These are phyloP conservation scores for Scaptomyza flava DNA, from an alignment of 2,888 invertebrate species.

Conservation along the genomic window DNA sequence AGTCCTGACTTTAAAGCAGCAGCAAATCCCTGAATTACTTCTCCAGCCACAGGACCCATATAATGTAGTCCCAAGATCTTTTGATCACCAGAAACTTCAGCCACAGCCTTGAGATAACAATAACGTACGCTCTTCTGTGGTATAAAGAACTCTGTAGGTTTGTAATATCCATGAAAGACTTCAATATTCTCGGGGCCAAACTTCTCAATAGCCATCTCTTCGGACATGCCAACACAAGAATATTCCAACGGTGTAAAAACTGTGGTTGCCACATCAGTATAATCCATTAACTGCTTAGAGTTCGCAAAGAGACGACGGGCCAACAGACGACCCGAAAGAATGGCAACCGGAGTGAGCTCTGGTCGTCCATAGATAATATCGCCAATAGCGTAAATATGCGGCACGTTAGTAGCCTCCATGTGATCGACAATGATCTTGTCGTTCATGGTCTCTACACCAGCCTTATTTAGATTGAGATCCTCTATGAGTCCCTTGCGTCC, in stretches of 20 bases:
- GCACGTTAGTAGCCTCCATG: slow-evolving; percentile 92
- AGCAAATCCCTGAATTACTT: slow-evolving; percentile 96
- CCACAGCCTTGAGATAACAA: slow-evolving; percentile 95
- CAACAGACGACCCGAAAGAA: slow-evolving; percentile 93
- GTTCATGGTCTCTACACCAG: slow-evolving; percentile 88
- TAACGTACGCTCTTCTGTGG: slow-evolving; percentile 93
- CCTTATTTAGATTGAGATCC: slow-evolving; percentile 89
- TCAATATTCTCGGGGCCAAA: slow-evolving; percentile 92
- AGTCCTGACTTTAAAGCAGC: slow-evolving; percentile 93
- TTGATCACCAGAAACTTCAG: slow-evolving; percentile 88
- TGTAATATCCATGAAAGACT: slow-evolving; percentile 96
- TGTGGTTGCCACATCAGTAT: slow-evolving; percentile 95
- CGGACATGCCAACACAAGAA: slow-evolving; percentile 95
- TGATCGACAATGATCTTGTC: slow-evolving; percentile 89
- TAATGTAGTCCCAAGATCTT: slow-evolving; percentile 95
- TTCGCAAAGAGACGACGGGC: slow-evolving; percentile 89
- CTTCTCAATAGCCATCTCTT: slow-evolving; percentile 90
- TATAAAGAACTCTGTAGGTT: slow-evolving; percentile 97
- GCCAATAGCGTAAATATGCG: slow-evolving; percentile 96
- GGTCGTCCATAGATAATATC: slow-evolving; percentile 93
- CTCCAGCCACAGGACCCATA: slow-evolving; percentile 95
- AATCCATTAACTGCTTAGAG: slow-evolving; percentile 89
- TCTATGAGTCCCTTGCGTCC: slow-evolving; percentile 91
- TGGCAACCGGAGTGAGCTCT: slow-evolving; percentile 97
- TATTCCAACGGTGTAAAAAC: slow-evolving; percentile 98